Percentiles rank a stretch among this genome's conserved stretches.
Evolutionary conservation across 2,113 vertebrate species (phyloP).

Genomic region (Ictalurus punctatus): DNA sequence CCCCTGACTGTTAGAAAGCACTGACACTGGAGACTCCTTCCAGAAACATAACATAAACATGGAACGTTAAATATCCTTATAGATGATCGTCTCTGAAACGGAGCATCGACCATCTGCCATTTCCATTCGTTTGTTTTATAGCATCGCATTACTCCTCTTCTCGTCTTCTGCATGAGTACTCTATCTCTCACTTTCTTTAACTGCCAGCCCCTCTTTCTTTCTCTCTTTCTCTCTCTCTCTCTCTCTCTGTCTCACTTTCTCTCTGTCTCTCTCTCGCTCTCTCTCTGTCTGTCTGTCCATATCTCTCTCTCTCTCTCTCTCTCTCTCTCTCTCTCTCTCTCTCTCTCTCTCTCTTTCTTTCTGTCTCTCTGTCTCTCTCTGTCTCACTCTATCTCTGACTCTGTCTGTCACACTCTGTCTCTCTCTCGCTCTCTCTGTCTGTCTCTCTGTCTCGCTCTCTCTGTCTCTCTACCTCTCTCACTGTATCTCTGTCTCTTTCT

Average conservation of each 20-base stretch:
- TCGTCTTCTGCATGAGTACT: too few species aligned
- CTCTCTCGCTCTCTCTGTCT: too few species aligned
- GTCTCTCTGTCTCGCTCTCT: too few species aligned
- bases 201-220: too few species aligned
- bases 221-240: neutral
- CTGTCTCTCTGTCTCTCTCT: too few species aligned
- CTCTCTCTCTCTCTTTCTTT: neutral
- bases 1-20: neutral
- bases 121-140: neutral
- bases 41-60: neutral
- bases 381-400: neutral
- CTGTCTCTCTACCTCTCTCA: too few species aligned
- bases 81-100: neutral
- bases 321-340: neutral
- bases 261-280: neutral
- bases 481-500: neutral
- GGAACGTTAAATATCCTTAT: neutral
- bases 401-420: too few species aligned
- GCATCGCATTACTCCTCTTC: neutral
- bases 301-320: neutral
- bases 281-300: fast-evolving
- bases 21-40: neutral
- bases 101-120: neutral
- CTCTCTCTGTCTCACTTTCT: neutral
- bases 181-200: too few species aligned